Percentiles rank a stretch among this genome's conserved stretches.
Conservation (phyloP, 2,797 vertebrate species). For the Schizopygopsis malacanthus region DNA sequence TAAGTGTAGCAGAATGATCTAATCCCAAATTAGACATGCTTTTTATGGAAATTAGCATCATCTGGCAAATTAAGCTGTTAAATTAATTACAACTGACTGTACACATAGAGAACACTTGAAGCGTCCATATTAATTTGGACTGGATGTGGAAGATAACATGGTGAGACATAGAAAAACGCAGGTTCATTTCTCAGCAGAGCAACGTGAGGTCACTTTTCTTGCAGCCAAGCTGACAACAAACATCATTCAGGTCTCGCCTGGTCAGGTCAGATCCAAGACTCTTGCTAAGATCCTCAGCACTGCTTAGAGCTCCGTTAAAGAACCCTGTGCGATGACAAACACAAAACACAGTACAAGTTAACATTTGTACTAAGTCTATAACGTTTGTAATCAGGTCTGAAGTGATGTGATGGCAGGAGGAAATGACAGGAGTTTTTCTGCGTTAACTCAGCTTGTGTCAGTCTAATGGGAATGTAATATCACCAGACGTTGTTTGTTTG, state of each 20-base stretch:
- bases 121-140: neutral
- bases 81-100: neutral
- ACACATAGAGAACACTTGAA: neutral
- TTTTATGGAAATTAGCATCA: neutral
- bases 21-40: neutral
- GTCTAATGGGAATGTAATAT: slow-evolving; percentile 43
- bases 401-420: neutral
- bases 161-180: neutral
- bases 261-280: slow-evolving; percentile 49
- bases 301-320: slow-evolving; percentile 65
- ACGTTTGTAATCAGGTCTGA: neutral
- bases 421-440: neutral
- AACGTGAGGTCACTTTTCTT: slow-evolving; percentile 79
- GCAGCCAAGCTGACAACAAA: slow-evolving; percentile 82
- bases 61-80: neutral
- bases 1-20: neutral
- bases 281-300: slow-evolving; percentile 64
- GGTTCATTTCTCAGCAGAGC: slow-evolving; percentile 75
- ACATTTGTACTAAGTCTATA: neutral
- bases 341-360: neutral
- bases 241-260: slow-evolving; percentile 74
- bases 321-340: slow-evolving; percentile 57
- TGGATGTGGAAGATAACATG: neutral
- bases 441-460: slow-evolving; percentile 21
- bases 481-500: slow-evolving; percentile 29